Evolutionary conservation across 2,888 invertebrate genomes (phyloP).

Genomic region (Caenorhabditis panamensis): DNA sequence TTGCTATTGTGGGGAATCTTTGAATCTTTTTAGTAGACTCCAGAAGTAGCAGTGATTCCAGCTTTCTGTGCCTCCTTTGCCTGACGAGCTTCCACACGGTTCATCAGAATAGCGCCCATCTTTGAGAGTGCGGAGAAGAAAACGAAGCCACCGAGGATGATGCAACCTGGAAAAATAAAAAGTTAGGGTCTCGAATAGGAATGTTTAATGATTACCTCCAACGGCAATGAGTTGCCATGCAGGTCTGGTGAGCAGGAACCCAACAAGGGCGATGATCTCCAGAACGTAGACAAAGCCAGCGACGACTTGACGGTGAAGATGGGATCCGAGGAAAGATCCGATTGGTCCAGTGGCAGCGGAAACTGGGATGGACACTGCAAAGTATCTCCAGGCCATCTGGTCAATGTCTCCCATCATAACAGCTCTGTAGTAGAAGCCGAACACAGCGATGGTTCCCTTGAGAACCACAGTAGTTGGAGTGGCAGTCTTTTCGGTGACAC

Average conservation of each 20-base stretch:
- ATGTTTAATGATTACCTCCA: slow-evolving; percentile 49
- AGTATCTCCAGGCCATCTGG: slow-evolving; percentile 74
- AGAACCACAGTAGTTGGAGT: slow-evolving; percentile 81
- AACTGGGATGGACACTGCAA: slow-evolving; percentile 71
- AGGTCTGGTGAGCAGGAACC: slow-evolving; percentile 72
- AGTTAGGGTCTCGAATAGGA: neutral
- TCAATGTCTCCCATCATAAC: slow-evolving; percentile 74
- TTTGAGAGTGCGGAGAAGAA: slow-evolving; percentile 67
- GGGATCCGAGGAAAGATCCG: slow-evolving; percentile 77
- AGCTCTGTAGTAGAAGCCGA: slow-evolving; percentile 78
- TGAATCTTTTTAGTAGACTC: slow-evolving; percentile 55
- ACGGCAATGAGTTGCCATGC: slow-evolving; percentile 68
- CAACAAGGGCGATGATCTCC: slow-evolving; percentile 71
- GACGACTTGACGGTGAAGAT: slow-evolving; percentile 77
- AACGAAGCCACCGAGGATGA: slow-evolving; percentile 65
- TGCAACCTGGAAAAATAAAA: slow-evolving; percentile 45
- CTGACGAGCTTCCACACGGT: slow-evolving; percentile 52
- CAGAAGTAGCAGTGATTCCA: slow-evolving; percentile 29
- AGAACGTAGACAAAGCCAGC: slow-evolving; percentile 73
- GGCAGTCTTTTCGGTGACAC: slow-evolving; percentile 80
- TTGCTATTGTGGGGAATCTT: slow-evolving; percentile 18
- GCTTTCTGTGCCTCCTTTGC: slow-evolving; percentile 52
- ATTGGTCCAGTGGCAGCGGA: slow-evolving; percentile 74
- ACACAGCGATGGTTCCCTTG: slow-evolving; percentile 78
- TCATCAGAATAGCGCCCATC: slow-evolving; percentile 63